phyloP scores from a whole-genome alignment of 53 echinoderm and acorn worm genomes.

The Antedon mediterranea region DNA sequence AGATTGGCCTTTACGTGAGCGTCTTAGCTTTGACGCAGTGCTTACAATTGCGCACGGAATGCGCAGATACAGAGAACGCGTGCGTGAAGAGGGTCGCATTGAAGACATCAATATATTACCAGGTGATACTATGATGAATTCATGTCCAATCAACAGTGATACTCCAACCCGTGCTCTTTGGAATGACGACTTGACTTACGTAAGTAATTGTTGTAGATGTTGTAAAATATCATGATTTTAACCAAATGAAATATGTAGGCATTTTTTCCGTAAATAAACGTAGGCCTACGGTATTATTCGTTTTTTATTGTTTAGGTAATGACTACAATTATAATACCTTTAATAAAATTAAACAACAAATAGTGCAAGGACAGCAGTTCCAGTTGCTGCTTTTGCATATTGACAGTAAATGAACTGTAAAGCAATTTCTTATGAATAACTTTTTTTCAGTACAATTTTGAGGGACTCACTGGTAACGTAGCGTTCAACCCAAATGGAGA shows the following conservation, averaged over 20 bases:
- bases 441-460: conserved; percentile 46
- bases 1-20: neutral
- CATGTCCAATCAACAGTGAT: conserved; percentile 62
- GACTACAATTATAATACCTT: no score
- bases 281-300: no score
- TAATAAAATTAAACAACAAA: no score
- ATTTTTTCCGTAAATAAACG: no score
- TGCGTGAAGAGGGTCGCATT: conserved; percentile 2
- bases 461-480: conserved; percentile 82
- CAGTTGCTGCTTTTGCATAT: no score
- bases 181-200: neutral
- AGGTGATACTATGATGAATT: conserved; percentile 83
- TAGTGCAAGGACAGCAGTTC: no score
- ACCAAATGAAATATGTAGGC: no score
- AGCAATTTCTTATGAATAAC: no score
- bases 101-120: conserved; percentile 42
- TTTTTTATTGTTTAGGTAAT: no score
- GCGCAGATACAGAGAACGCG: conserved; percentile 30
- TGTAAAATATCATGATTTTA: no score
- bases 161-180: neutral
- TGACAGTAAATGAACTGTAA: no score
- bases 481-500: conserved; percentile 57
- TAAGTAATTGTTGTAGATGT: no score
- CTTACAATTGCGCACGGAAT: conserved; percentile 76
- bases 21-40: conserved; percentile 63